These are phyloP conservation scores for Lepetodrilus schrolli DNA, from an alignment of 2,888 invertebrate genomes.

Conservation along the genomic window DNA sequence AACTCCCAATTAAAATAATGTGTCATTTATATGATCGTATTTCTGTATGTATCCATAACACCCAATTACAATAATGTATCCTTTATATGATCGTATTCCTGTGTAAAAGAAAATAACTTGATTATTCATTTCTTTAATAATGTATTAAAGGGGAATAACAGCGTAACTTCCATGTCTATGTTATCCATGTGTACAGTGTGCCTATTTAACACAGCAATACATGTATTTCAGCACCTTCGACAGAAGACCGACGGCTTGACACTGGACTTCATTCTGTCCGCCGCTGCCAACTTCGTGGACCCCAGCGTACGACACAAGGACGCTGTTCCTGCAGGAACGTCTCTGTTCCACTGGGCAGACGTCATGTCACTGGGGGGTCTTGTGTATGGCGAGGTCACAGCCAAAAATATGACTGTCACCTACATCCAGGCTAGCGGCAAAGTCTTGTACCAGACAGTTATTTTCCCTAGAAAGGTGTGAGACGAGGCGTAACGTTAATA, in stretches of 20 bases:
- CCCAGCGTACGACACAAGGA: slow-evolving; percentile 65
- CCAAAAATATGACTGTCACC: slow-evolving; percentile 62
- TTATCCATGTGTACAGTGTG: no score
- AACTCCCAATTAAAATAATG: no score
- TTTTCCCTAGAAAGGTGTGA: slow-evolving; percentile 56
- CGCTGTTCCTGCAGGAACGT: slow-evolving; percentile 63
- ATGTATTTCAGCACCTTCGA: slow-evolving; percentile 63
- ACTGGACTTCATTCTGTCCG: slow-evolving; percentile 75
- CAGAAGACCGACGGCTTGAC: slow-evolving; percentile 49
- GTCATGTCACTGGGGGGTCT: slow-evolving; percentile 72
- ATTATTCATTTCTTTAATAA: no score
- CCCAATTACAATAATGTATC: no score
- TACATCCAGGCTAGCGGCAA: slow-evolving; percentile 62
- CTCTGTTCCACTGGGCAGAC: slow-evolving; percentile 73
- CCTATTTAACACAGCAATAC: no score
- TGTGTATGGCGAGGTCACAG: slow-evolving; percentile 63
- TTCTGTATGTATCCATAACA: no score
- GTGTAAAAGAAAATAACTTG: no score
- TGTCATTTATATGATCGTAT: no score
- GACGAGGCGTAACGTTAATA: no score
- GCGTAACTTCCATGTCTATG: no score
- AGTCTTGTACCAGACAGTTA: slow-evolving; percentile 53
- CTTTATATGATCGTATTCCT: no score
- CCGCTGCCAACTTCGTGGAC: slow-evolving; percentile 75
- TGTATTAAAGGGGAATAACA: no score